Evolutionary conservation across 1,140 invertebrate species (phyloP).

Genomic region (Drosophila teissieri): DNA sequence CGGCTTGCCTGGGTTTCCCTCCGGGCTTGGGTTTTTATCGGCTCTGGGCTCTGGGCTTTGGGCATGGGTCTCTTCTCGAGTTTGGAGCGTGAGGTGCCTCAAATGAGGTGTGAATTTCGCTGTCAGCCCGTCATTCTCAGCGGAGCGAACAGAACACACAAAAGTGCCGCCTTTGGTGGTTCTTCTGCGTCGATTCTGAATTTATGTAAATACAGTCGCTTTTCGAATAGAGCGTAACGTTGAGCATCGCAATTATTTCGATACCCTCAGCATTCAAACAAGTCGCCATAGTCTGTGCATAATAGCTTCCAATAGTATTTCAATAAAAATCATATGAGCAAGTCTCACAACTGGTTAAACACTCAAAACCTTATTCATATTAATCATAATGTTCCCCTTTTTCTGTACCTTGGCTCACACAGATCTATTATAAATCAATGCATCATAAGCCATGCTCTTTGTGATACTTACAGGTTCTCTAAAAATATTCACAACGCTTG

Average conservation of each 20-base stretch:
- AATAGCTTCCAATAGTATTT: too few relatives aligned
- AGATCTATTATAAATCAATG: background rate
- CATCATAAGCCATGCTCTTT: conserved; percentile 5
- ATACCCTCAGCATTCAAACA: background rate
- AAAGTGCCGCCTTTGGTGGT: conserved; percentile 49
- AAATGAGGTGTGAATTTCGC: conserved; percentile 80
- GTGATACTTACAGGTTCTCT: background rate
- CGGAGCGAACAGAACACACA: conserved; percentile 24
- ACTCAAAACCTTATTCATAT: background rate
- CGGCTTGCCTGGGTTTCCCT: conserved; percentile 15
- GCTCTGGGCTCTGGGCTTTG: background rate
- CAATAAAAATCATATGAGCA: too few relatives aligned
- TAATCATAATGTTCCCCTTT: too few relatives aligned
- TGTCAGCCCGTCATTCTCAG: conserved; percentile 63
- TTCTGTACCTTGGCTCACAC: background rate
- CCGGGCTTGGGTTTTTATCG: conserved; percentile 8
- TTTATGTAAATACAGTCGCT: conserved; percentile 3
- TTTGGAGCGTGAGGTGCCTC: conserved; percentile 63
- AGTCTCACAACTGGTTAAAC: too few relatives aligned
- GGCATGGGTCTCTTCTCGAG: conserved; percentile 6
- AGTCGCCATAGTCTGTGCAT: too few relatives aligned
- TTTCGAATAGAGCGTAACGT: background rate
- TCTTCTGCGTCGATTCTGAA: conserved; percentile 18
- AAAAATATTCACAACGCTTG: conserved; percentile 20
- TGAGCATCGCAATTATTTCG: conserved; percentile 5